Evolutionary conservation across 2,888 invertebrate genomes (phyloP).

Genomic region (Pandemis heparana): DNA sequence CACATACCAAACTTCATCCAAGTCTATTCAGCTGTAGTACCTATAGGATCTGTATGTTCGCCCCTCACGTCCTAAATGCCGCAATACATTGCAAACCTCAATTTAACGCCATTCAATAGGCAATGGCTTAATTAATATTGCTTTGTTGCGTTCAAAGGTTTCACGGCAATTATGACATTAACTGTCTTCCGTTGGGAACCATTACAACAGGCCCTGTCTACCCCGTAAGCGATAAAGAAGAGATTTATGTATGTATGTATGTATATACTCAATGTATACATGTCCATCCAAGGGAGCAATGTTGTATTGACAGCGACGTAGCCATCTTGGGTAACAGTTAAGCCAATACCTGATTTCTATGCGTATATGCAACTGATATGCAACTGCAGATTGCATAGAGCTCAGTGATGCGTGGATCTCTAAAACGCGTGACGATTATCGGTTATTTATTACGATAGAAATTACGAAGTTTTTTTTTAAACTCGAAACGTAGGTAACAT

Average conservation of each 20-base stretch:
- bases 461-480: too few species aligned
- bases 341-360: slow-evolving; percentile 7
- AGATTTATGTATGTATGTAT: too few species aligned
- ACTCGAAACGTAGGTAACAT: too few species aligned
- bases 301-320: background rate
- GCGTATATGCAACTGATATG: slow-evolving; percentile 3
- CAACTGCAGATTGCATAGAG: slow-evolving; percentile 4
- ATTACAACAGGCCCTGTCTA: background rate
- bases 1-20: too few species aligned
- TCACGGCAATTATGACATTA: background rate
- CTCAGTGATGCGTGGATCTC: slow-evolving; percentile 1
- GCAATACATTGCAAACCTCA: too few species aligned
- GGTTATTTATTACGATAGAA: too few species aligned
- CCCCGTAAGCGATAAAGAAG: too few species aligned
- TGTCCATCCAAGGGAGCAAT: background rate
- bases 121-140: too few species aligned
- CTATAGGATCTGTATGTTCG: background rate
- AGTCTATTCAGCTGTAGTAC: too few species aligned
- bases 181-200: background rate
- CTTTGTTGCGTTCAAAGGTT: too few species aligned
- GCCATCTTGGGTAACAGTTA: background rate
- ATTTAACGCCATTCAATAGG: too few species aligned
- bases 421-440: background rate
- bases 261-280: too few species aligned
- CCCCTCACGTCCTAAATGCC: background rate